phyloP scores from a whole-genome alignment of 2,113 vertebrate species.

The Hemibates koningsi region DNA sequence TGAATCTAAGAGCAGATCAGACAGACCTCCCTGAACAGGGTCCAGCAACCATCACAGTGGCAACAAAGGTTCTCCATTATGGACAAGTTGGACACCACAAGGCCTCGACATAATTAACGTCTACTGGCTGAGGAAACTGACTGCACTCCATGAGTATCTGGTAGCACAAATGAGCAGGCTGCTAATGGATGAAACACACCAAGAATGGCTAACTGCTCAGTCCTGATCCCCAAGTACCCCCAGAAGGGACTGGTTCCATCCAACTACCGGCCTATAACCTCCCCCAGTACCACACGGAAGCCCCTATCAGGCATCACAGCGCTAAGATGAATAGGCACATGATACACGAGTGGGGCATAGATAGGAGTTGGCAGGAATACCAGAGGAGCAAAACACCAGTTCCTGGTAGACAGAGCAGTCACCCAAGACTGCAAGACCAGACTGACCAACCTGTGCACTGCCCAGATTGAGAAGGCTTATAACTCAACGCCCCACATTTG shows the following conservation, averaged over 20 bases:
- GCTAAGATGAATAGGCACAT: background rate
- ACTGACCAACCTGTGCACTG: background rate
- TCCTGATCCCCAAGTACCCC: background rate
- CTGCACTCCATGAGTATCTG: background rate
- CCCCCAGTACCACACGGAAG: background rate
- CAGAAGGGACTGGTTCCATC: background rate
- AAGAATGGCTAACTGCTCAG: background rate
- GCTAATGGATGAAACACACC: background rate
- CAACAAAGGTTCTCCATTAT: background rate
- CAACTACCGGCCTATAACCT: background rate
- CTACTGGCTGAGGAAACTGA: background rate
- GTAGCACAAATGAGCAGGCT: background rate
- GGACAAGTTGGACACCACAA: background rate
- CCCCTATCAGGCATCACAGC: background rate
- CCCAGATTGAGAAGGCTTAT: background rate
- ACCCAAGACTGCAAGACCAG: background rate
- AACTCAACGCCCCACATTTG: background rate
- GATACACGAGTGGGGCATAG: fast-evolving
- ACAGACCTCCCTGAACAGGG: background rate
- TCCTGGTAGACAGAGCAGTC: background rate
- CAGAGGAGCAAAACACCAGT: background rate
- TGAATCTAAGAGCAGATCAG: background rate
- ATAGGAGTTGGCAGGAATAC: background rate
- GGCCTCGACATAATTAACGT: background rate
- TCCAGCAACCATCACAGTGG: background rate